Percentiles rank a stretch among this genome's conserved stretches.
These are phyloP conservation scores for Ceratotherium simum DNA, from an alignment of 2,113 vertebrate species.

Conservation along the genomic window DNA sequence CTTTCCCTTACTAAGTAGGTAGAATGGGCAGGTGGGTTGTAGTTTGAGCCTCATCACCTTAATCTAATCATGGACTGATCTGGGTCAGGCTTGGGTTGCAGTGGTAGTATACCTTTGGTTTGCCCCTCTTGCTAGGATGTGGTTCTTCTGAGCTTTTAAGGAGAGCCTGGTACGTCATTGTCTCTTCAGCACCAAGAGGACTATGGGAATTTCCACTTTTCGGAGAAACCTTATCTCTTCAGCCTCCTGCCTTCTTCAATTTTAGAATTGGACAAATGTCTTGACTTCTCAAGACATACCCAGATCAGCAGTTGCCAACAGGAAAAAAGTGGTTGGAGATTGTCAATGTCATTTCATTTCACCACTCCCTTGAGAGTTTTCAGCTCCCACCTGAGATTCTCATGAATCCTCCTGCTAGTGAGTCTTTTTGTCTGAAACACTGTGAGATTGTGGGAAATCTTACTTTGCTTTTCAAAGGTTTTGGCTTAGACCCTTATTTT, in stretches of 20 bases:
- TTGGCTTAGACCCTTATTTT: background rate
- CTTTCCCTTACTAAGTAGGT: background rate
- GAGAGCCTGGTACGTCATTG: background rate
- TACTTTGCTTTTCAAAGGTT: conserved; percentile 36
- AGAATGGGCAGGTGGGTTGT: background rate
- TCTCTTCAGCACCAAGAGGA: background rate
- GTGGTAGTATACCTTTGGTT: background rate
- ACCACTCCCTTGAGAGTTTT: background rate
- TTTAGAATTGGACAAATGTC: conserved; percentile 45
- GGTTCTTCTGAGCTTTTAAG: background rate
- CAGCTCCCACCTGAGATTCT: background rate
- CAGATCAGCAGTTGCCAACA: background rate
- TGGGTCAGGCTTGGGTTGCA: background rate
- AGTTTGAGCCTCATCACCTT: background rate
- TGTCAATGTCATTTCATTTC: background rate
- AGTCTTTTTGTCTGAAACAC: conserved; percentile 19
- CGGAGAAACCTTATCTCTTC: background rate
- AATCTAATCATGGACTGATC: background rate
- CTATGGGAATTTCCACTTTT: background rate
- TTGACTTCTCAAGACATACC: too few relatives aligned
- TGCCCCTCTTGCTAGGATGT: background rate
- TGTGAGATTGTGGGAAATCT: background rate
- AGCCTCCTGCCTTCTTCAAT: background rate
- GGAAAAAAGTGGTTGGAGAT: background rate
- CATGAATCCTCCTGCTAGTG: background rate